A percentile compares a stretch with the other conserved stretches of the same genome.
These are phyloP conservation scores for Drosophila dunni DNA, from an alignment of 1,140 invertebrate species.

Conservation along the genomic window DNA sequence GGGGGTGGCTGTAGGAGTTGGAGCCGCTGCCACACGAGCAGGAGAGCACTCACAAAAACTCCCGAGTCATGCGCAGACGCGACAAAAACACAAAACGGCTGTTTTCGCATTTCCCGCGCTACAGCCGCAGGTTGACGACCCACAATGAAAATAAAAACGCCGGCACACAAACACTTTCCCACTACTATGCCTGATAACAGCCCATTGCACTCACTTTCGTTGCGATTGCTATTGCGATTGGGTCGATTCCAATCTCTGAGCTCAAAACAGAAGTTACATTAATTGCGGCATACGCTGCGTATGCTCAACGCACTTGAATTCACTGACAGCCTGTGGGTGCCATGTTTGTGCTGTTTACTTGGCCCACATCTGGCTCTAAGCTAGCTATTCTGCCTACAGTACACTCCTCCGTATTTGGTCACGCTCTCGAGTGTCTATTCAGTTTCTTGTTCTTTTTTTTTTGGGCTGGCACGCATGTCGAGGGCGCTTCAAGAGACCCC, in stretches of 20 bases:
- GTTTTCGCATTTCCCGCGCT: constrained; percentile 75
- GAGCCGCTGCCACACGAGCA: constrained; percentile 24
- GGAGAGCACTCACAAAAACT: not conserved
- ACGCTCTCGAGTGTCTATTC: constrained; percentile 22
- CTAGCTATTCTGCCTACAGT: constrained; percentile 14
- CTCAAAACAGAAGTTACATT: constrained; percentile 25
- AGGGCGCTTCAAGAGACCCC: constrained; percentile 53
- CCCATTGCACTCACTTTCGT: constrained; percentile 57
- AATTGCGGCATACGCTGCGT: constrained; percentile 55
- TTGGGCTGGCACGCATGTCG: constrained; percentile 58
- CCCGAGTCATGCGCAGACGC: constrained; percentile 42
- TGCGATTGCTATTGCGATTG: constrained; percentile 11
- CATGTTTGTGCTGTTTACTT: constrained; percentile 34
- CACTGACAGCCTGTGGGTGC: constrained; percentile 18
- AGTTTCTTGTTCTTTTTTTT: constrained; percentile 15
- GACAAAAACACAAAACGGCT: constrained; percentile 69
- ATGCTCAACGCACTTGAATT: constrained; percentile 49
- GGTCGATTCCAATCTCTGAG: too few species aligned
- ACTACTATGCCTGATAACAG: constrained; percentile 34
- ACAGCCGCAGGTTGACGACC: constrained; percentile 67
- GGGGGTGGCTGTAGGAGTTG: constrained; percentile 27
- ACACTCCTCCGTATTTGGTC: constrained; percentile 47
- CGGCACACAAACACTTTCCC: constrained; percentile 33
- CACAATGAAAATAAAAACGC: constrained; percentile 40
- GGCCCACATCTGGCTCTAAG: constrained; percentile 15